These are phyloP conservation scores for Camptogramma bilineatum DNA, from an alignment of 2,888 invertebrate genomes.

Conservation along the genomic window DNA sequence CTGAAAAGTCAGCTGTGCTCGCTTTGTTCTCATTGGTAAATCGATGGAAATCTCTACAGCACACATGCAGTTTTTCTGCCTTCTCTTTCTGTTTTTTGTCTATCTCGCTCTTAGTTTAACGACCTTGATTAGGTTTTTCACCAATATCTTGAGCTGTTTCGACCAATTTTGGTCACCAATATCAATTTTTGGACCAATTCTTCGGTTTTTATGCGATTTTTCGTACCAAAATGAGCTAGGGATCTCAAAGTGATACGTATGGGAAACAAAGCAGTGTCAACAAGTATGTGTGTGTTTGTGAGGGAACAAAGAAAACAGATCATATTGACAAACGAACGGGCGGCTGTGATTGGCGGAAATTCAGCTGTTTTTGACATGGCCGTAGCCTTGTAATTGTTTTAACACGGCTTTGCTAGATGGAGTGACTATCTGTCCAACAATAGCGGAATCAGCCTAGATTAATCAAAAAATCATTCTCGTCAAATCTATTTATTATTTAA, in stretches of 20 bases:
- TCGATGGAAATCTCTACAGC: constrained; percentile 73
- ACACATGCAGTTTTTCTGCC: constrained; percentile 59
- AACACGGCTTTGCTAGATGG: constrained; percentile 58
- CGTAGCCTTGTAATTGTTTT: constrained; percentile 30
- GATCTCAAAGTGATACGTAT: constrained; percentile 66
- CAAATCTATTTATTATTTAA: not conserved
- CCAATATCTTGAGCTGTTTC: constrained; percentile 44
- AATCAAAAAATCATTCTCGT: too few relatives aligned
- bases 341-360: constrained; percentile 66
- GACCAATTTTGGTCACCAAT: constrained; percentile 23
- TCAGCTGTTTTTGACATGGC: constrained; percentile 82
- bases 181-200: constrained; percentile 36
- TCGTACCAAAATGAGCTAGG: constrained; percentile 16
- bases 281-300: constrained; percentile 60
- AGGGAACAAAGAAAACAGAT: constrained; percentile 59
- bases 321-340: constrained; percentile 63
- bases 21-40: constrained; percentile 78
- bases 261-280: constrained; percentile 79
- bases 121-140: constrained; percentile 67
- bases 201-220: constrained; percentile 35
- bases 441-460: constrained; percentile 41
- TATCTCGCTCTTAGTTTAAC: constrained; percentile 65
- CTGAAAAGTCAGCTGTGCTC: constrained; percentile 81
- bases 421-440: constrained; percentile 62
- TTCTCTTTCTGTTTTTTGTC: constrained; percentile 56